Conservation (phyloP, 37 sponge, comb jelly and placozoan genomes). For the Dysidea cf. avara region DNA sequence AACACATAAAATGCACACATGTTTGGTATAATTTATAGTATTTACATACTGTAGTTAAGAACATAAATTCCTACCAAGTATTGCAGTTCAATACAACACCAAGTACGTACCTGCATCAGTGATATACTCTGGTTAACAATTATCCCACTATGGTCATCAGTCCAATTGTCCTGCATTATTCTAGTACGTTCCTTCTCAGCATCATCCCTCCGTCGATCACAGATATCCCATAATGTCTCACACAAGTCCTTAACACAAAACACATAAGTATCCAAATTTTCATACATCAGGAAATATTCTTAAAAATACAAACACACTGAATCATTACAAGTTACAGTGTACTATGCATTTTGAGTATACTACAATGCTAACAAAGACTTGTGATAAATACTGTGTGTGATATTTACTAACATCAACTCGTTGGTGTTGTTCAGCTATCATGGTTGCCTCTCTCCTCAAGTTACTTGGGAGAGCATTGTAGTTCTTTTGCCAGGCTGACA, state of each 20-base stretch:
- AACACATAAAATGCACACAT: background rate
- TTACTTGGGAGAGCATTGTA: conserved; percentile 77
- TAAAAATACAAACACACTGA: background rate
- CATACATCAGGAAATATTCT: background rate
- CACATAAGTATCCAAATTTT: background rate
- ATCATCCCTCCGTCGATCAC: conserved; percentile 76
- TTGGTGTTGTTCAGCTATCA: conserved; percentile 95
- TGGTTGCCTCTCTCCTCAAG: conserved; percentile 67
- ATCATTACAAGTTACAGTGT: too few species aligned
- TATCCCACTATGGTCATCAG: conserved; percentile 85
- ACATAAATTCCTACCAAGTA: too few species aligned
- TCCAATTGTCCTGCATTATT: conserved; percentile 77
- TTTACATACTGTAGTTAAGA: too few species aligned
- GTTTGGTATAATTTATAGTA: too few species aligned
- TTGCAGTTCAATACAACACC: background rate
- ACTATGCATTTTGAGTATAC: too few species aligned
- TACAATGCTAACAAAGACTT: too few species aligned
- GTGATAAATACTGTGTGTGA: background rate
- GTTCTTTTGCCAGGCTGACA: conserved; percentile 77
- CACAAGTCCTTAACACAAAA: conserved; percentile 71
- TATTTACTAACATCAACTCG: conserved; percentile 75
- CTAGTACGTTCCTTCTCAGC: conserved; percentile 72
- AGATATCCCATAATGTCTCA: conserved; percentile 92
- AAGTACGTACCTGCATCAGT: conserved; percentile 78
- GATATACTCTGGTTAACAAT: conserved; percentile 82